Evolutionary conservation across 2,888 invertebrate genomes (phyloP).

Genomic region (Aquatica leii): DNA sequence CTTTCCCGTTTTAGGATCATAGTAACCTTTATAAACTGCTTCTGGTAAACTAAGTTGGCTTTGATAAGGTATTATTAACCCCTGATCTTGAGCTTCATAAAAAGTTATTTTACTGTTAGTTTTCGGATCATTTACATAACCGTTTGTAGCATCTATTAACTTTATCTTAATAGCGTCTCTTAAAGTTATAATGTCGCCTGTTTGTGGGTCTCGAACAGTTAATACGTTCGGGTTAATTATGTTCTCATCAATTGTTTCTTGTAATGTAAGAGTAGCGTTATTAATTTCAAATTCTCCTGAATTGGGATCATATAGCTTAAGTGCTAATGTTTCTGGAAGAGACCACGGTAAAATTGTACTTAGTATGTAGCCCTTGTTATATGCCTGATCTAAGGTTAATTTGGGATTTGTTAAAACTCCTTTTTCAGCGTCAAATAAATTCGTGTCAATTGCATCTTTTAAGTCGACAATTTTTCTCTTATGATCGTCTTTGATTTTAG

Average conservation of each 20-base stretch:
- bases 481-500: constrained; percentile 77
- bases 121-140: constrained; percentile 79
- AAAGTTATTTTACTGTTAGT: constrained; percentile 79
- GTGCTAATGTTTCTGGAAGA: constrained; percentile 82
- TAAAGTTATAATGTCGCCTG: constrained; percentile 81
- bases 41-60: constrained; percentile 85
- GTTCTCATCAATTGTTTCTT: constrained; percentile 77
- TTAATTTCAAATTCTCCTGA: constrained; percentile 77
- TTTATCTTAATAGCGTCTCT: constrained; percentile 80
- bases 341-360: constrained; percentile 83
- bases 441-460: constrained; percentile 73
- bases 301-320: constrained; percentile 79
- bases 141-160: constrained; percentile 80
- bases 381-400: constrained; percentile 79
- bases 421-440: constrained; percentile 74
- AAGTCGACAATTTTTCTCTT: constrained; percentile 73
- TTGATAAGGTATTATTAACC: constrained; percentile 82
- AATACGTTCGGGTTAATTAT: constrained; percentile 80
- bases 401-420: constrained; percentile 75
- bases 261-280: constrained; percentile 73
- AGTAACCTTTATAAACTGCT: constrained; percentile 91
- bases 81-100: constrained; percentile 84
- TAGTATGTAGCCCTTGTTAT: constrained; percentile 81
- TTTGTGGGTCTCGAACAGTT: constrained; percentile 81
- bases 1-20: constrained; percentile 84